Percentiles rank a stretch among this genome's conserved stretches.
phyloP scores from a whole-genome alignment of 2,888 invertebrate genomes.

The Erebia epiphron region DNA sequence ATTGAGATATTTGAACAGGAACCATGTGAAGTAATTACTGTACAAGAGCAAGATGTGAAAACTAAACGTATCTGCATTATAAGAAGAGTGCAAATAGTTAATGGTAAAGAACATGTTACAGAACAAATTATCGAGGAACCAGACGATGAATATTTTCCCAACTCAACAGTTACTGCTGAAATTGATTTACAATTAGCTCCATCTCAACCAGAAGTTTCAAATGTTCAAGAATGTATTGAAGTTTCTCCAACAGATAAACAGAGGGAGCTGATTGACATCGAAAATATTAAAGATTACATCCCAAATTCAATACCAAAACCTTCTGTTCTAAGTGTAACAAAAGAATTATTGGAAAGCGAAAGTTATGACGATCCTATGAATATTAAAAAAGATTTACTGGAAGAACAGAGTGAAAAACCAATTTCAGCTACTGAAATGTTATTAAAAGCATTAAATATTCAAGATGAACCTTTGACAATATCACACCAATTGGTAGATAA shows the following conservation, averaged over 20 bases:
- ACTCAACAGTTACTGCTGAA: constrained; percentile 24
- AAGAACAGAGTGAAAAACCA: not conserved
- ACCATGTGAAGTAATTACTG: constrained; percentile 45
- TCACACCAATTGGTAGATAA: not conserved
- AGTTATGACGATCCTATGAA: not conserved
- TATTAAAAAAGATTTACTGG: not conserved
- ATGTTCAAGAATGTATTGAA: not conserved
- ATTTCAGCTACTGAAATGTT: constrained; percentile 4
- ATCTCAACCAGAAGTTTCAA: not conserved
- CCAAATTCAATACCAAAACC: not conserved
- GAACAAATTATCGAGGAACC: constrained; percentile 87
- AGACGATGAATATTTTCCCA: constrained; percentile 40
- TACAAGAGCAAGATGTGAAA: constrained; percentile 55
- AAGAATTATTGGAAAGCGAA: constrained; percentile 11
- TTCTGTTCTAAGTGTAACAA: not conserved
- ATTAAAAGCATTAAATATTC: constrained; percentile 6
- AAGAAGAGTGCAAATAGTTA: constrained; percentile 86
- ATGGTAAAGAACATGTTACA: constrained; percentile 59
- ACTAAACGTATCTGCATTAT: constrained; percentile 58
- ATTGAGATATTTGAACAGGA: constrained; percentile 87
- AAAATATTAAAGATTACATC: not conserved
- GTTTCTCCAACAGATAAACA: not conserved
- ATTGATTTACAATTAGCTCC: constrained; percentile 8
- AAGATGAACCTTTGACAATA: not conserved
- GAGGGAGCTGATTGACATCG: not conserved